Base-by-base conservation (phyloP, 2,888 invertebrate species). In the Lamellibrachia satsuma region DNA sequence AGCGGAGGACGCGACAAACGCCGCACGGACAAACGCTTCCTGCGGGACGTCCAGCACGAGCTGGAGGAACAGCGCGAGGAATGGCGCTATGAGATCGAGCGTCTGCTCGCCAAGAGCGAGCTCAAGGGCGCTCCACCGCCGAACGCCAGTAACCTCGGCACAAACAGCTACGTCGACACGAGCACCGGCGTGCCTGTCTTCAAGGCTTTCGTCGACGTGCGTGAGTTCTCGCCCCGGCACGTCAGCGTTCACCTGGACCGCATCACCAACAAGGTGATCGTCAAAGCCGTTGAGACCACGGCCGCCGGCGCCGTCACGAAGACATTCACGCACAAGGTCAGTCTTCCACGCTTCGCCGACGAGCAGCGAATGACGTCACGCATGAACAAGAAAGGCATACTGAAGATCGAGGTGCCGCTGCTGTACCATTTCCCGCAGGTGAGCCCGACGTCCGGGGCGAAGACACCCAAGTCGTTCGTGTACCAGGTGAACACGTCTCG, bases 171-270 rank as follows among this genome's bases (percentile, higher is more conserved):
- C 90, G 93, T 94, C n/a, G 94, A 94, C 93, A 93, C 93, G 15
- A 92, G 93, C 51, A 93, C 93, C 2, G n/a, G 27, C 4, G 52
- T 55, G 57, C 93, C 94, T 51, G 57, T 93, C 52, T 94, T 94
- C 92, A 94, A 93, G 93, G 94, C 94, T 6, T 93, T 93, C 55
- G 93, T 94, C 39, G 94, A 94, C 90, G 93, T 94, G 15, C 91
- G 92, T 52, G 93, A 93, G 1, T 94, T 93, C 92, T 93, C 93
- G 15, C 55, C 93, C 22, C 60, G 91, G 0, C 92, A 93, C 39
- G 93, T 94, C 90, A 92, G 52, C 7, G 94, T 94, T 6, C 92
- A 93, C 11, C 92, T 94, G 22, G 94, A 94, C 92, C 93, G 93
- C 22, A 52, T 94, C 90, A 92, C 92, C 52, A 94, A 94, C 90